These are phyloP conservation scores for Morus bassanus DNA, from an alignment of 2,797 vertebrate species.

Conservation along the genomic window DNA sequence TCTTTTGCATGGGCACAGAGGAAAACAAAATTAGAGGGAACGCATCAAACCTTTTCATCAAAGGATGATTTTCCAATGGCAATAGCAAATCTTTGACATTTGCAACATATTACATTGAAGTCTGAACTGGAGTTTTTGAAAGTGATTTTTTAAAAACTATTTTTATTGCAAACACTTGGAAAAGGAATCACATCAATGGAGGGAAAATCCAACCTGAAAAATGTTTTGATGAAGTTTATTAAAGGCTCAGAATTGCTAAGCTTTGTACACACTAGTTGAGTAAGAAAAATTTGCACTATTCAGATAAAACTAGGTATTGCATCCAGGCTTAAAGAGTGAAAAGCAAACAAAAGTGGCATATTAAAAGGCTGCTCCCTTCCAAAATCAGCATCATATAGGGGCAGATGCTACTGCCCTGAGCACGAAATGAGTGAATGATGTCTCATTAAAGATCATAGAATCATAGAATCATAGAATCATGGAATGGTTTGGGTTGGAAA, in stretches of 20 bases:
- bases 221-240: not conserved
- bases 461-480: too few species aligned
- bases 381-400: not conserved
- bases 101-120: not conserved
- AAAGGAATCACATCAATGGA: not conserved
- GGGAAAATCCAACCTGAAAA: not conserved
- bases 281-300: not conserved
- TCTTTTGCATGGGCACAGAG: not conserved
- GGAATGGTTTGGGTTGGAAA: too few species aligned
- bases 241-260: not conserved
- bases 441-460: not conserved
- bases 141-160: not conserved
- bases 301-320: not conserved
- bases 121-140: not conserved
- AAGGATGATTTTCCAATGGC: not conserved
- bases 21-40: not conserved
- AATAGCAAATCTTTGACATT: not conserved
- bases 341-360: not conserved
- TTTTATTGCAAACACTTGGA: not conserved
- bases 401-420: not conserved
- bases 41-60: not conserved
- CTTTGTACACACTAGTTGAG: not conserved
- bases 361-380: not conserved
- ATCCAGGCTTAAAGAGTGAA: not conserved
- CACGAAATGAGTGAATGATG: not conserved